Base-by-base conservation (phyloP, 2,888 invertebrate species). In the Crematogaster levior region DNA sequence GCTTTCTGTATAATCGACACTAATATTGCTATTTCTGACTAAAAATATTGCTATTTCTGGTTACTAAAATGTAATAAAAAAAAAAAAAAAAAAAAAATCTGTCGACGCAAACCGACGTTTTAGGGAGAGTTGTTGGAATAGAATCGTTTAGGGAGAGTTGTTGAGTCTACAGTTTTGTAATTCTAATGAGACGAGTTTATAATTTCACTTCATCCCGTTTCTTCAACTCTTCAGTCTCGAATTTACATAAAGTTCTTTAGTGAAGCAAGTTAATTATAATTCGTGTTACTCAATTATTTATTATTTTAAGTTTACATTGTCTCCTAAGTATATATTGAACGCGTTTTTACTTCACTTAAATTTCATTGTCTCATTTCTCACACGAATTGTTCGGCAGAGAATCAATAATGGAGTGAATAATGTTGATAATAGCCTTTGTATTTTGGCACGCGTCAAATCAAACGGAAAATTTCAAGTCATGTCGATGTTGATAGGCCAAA, bases 401-500 rank as follows among this genome's bases (percentile, higher is more conserved):
- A 34, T 60, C 12, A 60, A 56, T 2, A 24, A 34, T 60, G 5
- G 5, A 60, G 3, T 34, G n/a, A 58, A 58, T 58, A n/a, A 5
- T 60, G 34, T 60, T 6, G n/a, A 34, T n/a, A n/a, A 56, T 60
- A n/a, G n/a, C 6, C 0, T 40, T 72, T 58, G 2, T 43, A n/a
- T 40, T 27, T 43, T 30, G 43, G 72, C 40, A 51, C 27, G 6
- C 27, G 5, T 10, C 51, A 73, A 15, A 30, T 51, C 18, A 46
- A 66, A 34, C 27, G 21, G 40, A 72, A 77, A 75, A 77, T 79
- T 86, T 86, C 84, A 80, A 85, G 74, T 79, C 85, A 81, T 83
- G 88, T 88, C 79, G 61, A 9, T 73, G 58, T 65, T 56, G 75
- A 86, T 85, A 85, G 84, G 79, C 84, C 84, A 88, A 84, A 84